A percentile compares a stretch with the other conserved stretches of the same genome.
Evolutionary conservation across 23 tunicate species (phyloP).

Genomic region (Clavelina lepadiformis): DNA sequence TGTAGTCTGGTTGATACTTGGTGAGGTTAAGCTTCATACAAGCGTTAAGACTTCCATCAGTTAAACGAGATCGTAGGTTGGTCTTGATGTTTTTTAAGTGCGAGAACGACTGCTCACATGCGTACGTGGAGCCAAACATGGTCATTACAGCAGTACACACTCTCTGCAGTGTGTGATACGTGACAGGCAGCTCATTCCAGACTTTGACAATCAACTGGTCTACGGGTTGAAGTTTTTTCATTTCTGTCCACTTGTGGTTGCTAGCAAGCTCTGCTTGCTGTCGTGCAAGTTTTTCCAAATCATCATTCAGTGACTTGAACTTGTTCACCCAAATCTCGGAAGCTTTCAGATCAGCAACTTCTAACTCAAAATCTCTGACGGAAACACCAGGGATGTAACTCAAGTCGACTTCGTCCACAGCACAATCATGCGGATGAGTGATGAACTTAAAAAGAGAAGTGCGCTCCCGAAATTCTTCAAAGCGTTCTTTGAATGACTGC

Average conservation of each 20-base stretch:
- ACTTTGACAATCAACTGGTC: slow-evolving; percentile 46
- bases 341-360: slow-evolving; percentile 21
- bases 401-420: slow-evolving; percentile 33
- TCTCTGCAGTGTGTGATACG: slow-evolving; percentile 46
- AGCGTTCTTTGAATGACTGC: slow-evolving; percentile 41
- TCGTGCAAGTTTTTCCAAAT: slow-evolving; percentile 22
- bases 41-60: background rate
- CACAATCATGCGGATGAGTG: slow-evolving; percentile 47
- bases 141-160: slow-evolving; percentile 35
- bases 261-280: slow-evolving; percentile 31
- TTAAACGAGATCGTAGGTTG: slow-evolving; percentile 31
- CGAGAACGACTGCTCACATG: slow-evolving; percentile 43
- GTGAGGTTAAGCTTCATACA: slow-evolving; percentile 25
- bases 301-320: slow-evolving; percentile 24
- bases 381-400: slow-evolving; percentile 31
- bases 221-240: slow-evolving; percentile 42
- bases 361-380: slow-evolving; percentile 25
- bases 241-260: slow-evolving; percentile 49
- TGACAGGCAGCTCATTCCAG: slow-evolving; percentile 34
- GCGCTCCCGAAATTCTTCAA: slow-evolving; percentile 45
- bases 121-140: slow-evolving; percentile 40
- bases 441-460: slow-evolving; percentile 36
- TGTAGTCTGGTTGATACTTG: slow-evolving; percentile 7
- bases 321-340: slow-evolving; percentile 19
- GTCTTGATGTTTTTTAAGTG: slow-evolving; percentile 42